These are phyloP conservation scores for Clunio marinus DNA, from an alignment of 2,888 invertebrate species.

Conservation along the genomic window DNA sequence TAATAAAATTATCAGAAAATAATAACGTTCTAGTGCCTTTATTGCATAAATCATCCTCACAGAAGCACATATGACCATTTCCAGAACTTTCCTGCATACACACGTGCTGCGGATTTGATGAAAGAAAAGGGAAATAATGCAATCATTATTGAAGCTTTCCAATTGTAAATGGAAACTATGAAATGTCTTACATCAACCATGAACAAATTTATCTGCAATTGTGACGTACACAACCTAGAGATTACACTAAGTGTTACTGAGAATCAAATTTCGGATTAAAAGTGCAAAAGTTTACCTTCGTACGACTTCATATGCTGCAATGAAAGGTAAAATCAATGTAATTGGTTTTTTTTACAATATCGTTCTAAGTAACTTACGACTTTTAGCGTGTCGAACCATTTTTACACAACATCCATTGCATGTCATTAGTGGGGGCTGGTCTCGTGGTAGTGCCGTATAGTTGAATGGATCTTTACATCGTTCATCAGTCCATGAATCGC, in stretches of 20 bases:
- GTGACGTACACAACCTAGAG: slow-evolving; percentile 84
- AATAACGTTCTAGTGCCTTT: slow-evolving; percentile 45
- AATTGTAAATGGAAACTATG: background rate
- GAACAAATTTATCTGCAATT: slow-evolving; percentile 91
- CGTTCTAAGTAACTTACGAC: slow-evolving; percentile 79
- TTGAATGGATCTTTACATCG: slow-evolving; percentile 91
- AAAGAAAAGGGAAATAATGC: background rate
- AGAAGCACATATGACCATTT: slow-evolving; percentile 97
- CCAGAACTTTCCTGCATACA: slow-evolving; percentile 99
- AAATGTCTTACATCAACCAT: slow-evolving; percentile 68
- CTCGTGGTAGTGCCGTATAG: slow-evolving; percentile 80
- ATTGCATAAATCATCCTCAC: slow-evolving; percentile 96
- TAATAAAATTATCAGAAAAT: slow-evolving; percentile 28
- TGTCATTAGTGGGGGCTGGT: slow-evolving; percentile 81
- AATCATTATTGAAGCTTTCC: background rate
- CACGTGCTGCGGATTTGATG: slow-evolving; percentile 63
- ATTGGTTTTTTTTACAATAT: background rate
- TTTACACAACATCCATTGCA: slow-evolving; percentile 94
- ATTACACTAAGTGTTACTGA: background rate
- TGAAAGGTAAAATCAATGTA: background rate
- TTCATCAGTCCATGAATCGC: slow-evolving; percentile 86
- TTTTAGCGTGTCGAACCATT: slow-evolving; percentile 87
- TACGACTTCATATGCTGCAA: slow-evolving; percentile 35
- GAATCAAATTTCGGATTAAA: background rate
- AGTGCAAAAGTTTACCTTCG: slow-evolving; percentile 18